A percentile compares a stretch with the other conserved stretches of the same genome.
Conservation (phyloP, 1,140 invertebrate genomes). For the Drosophila biarmipes region DNA sequence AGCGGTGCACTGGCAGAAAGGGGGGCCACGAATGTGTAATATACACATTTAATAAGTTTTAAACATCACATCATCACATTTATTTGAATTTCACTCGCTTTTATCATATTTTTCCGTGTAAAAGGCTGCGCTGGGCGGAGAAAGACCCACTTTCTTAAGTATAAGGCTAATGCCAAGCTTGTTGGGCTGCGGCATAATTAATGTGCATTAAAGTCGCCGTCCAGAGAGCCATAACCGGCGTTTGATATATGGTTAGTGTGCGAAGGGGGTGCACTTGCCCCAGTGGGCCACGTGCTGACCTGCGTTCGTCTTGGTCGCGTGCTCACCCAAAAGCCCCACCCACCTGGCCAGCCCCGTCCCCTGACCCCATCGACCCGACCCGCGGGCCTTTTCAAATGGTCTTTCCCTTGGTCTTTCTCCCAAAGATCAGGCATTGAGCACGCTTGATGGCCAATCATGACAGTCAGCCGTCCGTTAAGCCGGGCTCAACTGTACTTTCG, state of each 20-base stretch:
- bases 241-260: slow-evolving; percentile 1
- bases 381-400: no score
- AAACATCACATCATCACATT: no score
- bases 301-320: slow-evolving; percentile 45
- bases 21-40: no score
- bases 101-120: slow-evolving; percentile 1
- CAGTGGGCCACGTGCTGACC: slow-evolving; percentile 33
- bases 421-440: slow-evolving; percentile 13
- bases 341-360: slow-evolving; percentile 2
- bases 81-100: neutral
- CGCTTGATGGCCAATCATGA: slow-evolving; percentile 59
- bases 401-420: neutral
- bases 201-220: slow-evolving; percentile 57
- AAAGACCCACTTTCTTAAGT: slow-evolving; percentile 30
- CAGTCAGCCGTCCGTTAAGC: slow-evolving; percentile 71
- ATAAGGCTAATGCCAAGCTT: slow-evolving; percentile 47
- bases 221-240: slow-evolving; percentile 19
- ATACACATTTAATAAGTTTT: neutral
- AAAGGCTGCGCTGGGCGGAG: neutral
- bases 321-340: slow-evolving; percentile 23
- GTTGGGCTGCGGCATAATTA: slow-evolving; percentile 55
- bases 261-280: neutral
- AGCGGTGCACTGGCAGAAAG: slow-evolving; percentile 4
- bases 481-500: slow-evolving; percentile 64
- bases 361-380: neutral